Conservation (phyloP, 2,888 invertebrate species). For the Mythimna albipuncta region DNA sequence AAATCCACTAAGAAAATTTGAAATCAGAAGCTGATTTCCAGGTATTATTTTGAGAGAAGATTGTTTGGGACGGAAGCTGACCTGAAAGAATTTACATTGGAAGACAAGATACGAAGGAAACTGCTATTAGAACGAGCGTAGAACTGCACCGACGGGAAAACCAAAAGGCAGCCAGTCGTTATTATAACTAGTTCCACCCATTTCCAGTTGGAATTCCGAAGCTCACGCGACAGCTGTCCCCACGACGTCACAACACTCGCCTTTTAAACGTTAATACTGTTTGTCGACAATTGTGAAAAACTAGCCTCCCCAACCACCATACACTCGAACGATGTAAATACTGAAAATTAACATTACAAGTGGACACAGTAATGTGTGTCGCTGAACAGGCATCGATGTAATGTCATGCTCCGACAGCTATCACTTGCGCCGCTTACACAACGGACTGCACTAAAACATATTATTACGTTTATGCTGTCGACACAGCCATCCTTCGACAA, state of each 20-base stretch:
- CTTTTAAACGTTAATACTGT: conserved; percentile 6
- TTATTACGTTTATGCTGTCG: background rate
- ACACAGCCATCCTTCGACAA: conserved; percentile 8
- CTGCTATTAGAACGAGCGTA: conserved; percentile 6
- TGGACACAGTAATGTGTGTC: conserved; percentile 23
- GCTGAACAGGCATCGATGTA: conserved; percentile 29
- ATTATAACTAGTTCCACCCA: conserved; percentile 3
- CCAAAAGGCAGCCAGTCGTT: background rate
- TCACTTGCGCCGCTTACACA: conserved; percentile 6
- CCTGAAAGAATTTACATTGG: background rate
- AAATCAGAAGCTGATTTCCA: too few relatives aligned
- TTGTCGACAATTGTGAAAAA: conserved; percentile 19
- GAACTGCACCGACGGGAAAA: background rate
- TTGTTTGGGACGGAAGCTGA: background rate
- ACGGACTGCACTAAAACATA: conserved; percentile 7
- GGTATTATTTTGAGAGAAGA: too few relatives aligned
- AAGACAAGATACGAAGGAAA: background rate
- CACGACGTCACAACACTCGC: conserved; percentile 5
- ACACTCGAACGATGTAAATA: conserved; percentile 31
- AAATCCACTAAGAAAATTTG: too few relatives aligned
- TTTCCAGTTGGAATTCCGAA: conserved; percentile 6
- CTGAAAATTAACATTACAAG: conserved; percentile 21
- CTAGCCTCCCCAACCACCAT: conserved; percentile 18
- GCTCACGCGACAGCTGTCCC: conserved; percentile 29
- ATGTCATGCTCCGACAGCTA: conserved; percentile 25